A percentile compares a stretch with the other conserved stretches of the same genome.
Evolutionary conservation across 2,888 invertebrate species (phyloP).

Genomic region (Andrena minutula): DNA sequence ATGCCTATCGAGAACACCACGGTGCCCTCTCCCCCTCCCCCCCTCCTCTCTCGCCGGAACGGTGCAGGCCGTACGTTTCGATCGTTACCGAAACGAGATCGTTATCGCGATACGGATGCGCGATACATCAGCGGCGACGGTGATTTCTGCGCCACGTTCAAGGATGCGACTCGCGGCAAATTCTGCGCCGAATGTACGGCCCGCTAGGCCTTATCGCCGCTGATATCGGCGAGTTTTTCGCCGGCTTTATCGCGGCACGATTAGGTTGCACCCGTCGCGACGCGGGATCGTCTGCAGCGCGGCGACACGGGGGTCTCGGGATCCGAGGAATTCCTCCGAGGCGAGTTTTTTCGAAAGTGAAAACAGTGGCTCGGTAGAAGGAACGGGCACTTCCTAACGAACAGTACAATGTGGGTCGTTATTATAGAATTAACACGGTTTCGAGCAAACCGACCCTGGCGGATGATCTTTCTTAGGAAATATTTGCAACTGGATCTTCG

Average conservation of each 20-base stretch:
- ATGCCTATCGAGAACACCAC: slow-evolving; percentile 65
- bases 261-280: slow-evolving; percentile 21
- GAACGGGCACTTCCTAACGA: too few species aligned
- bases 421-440: too few species aligned
- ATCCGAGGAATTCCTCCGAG: background rate
- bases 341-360: background rate
- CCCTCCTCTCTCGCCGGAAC: slow-evolving; percentile 5
- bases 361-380: background rate
- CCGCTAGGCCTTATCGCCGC: slow-evolving; percentile 33
- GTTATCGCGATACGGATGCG: slow-evolving; percentile 82
- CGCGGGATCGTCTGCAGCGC: background rate
- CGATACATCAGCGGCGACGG: slow-evolving; percentile 78
- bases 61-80: slow-evolving; percentile 62
- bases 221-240: slow-evolving; percentile 41
- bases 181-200: slow-evolving; percentile 53
- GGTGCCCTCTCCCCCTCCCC: slow-evolving; percentile 42
- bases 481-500: too few species aligned
- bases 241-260: slow-evolving; percentile 40
- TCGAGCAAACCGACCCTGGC: too few species aligned
- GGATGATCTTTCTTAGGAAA: too few species aligned
- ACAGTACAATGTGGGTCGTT: too few species aligned
- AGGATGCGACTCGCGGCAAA: slow-evolving; percentile 63
- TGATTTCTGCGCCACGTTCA: slow-evolving; percentile 72
- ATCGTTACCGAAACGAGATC: slow-evolving; percentile 78
- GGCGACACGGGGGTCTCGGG: background rate